Percentiles rank a stretch among this genome's conserved stretches.
These are phyloP conservation scores for Scophthalmus maximus DNA, from an alignment of 2,113 vertebrate genomes.

Conservation along the genomic window DNA sequence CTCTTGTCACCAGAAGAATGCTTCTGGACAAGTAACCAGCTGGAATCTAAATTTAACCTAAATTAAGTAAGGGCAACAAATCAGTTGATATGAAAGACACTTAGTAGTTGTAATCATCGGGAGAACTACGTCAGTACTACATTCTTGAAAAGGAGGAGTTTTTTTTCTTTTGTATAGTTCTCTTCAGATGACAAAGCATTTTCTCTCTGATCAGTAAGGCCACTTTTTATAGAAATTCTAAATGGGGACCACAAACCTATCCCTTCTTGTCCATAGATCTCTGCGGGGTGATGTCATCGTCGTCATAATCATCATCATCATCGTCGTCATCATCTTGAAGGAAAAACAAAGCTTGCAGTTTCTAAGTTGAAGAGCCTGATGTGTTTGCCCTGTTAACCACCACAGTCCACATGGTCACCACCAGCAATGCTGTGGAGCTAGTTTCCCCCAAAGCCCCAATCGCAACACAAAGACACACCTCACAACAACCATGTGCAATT, in stretches of 20 bases:
- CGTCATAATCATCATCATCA: conserved; percentile 26
- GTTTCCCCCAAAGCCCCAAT: conserved; percentile 81
- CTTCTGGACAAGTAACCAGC: conserved; percentile 59
- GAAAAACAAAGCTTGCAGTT: conserved; percentile 79
- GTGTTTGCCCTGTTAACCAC: conserved; percentile 74
- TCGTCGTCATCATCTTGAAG: conserved; percentile 21
- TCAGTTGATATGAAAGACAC: conserved; percentile 65
- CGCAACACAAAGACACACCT: conserved; percentile 86
- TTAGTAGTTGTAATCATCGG: conserved; percentile 67
- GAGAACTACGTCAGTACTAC: conserved; percentile 87
- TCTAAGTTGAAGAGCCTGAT: conserved; percentile 85
- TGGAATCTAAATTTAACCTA: conserved; percentile 35
- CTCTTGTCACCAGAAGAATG: conserved; percentile 17
- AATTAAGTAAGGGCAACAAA: conserved; percentile 49
- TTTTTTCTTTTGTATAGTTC: conserved; percentile 54
- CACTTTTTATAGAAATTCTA: conserved; percentile 92
- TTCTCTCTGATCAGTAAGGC: conserved; percentile 89
- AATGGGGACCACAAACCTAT: conserved; percentile 85
- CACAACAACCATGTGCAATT: conserved; percentile 58
- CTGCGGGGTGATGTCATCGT: conserved; percentile 67
- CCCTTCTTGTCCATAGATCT: conserved; percentile 82
- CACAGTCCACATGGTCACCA: conserved; percentile 89
- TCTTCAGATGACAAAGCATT: conserved; percentile 84
- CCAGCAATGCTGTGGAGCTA: conserved; percentile 90
- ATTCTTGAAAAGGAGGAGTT: conserved; percentile 71